Evolutionary conservation across 2,113 vertebrate species (phyloP).

Genomic region (Casuarius casuarius): DNA sequence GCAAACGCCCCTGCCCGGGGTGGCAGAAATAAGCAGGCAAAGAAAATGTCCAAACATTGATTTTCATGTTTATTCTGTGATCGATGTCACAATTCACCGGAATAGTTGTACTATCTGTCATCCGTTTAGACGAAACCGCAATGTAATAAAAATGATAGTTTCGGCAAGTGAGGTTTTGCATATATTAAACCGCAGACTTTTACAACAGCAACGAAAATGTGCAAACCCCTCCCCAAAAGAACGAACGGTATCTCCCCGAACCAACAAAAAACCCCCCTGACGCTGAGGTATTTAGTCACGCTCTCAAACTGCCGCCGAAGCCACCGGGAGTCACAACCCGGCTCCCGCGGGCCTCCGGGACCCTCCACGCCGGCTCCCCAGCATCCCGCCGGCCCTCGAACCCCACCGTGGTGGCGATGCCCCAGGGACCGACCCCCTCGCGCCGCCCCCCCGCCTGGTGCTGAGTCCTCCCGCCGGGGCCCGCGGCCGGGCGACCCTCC

Average conservation of each 20-base stretch:
- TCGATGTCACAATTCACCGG: not conserved
- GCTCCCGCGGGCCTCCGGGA: too few species aligned
- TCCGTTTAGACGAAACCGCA: not conserved
- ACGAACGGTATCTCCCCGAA: not conserved
- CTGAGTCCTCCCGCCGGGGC: not conserved
- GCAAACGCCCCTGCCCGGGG: not conserved
- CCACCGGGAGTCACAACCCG: not conserved
- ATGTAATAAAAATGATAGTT: slow-evolving; percentile 24
- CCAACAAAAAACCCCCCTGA: not conserved
- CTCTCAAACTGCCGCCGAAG: not conserved
- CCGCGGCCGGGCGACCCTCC: not conserved
- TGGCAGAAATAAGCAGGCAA: not conserved
- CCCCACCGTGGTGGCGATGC: too few species aligned
- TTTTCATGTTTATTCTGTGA: slow-evolving; percentile 19
- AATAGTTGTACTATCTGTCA: slow-evolving; percentile 1
- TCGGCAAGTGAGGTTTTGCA: slow-evolving; percentile 50
- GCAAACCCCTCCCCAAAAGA: not conserved
- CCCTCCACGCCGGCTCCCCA: too few species aligned
- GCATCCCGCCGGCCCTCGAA: too few species aligned
- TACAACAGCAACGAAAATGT: slow-evolving; percentile 37
- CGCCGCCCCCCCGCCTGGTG: too few species aligned
- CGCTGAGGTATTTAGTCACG: slow-evolving; percentile 1
- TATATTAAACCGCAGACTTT: slow-evolving; percentile 41
- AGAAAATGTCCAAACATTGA: not conserved
- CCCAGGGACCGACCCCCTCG: too few species aligned